These are phyloP conservation scores for Drosophila sechellia DNA, from an alignment of 1,140 invertebrate genomes.

Conservation along the genomic window DNA sequence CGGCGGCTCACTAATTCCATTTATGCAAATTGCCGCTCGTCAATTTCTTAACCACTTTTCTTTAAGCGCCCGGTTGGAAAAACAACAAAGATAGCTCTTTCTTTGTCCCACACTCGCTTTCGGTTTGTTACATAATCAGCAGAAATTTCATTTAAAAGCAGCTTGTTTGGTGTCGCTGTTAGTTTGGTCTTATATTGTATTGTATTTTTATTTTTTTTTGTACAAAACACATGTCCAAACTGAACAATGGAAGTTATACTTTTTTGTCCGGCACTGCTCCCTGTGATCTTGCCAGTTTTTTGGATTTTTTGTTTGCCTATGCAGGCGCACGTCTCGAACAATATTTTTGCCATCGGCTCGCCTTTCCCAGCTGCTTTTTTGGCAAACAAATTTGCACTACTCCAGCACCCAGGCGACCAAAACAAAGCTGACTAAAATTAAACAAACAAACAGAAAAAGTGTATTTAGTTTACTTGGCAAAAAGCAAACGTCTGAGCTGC, in stretches of 20 bases:
- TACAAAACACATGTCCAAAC: constrained; percentile 65
- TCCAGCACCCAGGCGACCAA: constrained; percentile 20
- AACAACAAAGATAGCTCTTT: constrained; percentile 38
- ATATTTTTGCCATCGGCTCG: constrained; percentile 50
- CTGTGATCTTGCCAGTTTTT: constrained; percentile 42
- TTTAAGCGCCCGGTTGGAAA: constrained; percentile 20
- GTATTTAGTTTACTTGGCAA: constrained; percentile 35
- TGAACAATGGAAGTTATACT: constrained; percentile 47
- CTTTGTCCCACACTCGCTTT: constrained; percentile 19
- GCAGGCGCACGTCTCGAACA: constrained; percentile 67
- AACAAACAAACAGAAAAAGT: constrained; percentile 41
- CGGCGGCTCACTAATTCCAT: constrained; percentile 47
- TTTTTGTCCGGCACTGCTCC: constrained; percentile 51
- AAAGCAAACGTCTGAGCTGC: constrained; percentile 27
- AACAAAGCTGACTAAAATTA: constrained; percentile 35
- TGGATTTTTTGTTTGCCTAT: constrained; percentile 50
- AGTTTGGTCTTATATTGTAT: constrained; percentile 4
- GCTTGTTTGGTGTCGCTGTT: constrained; percentile 35
- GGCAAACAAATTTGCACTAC: constrained; percentile 59
- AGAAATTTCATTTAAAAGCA: constrained; percentile 49
- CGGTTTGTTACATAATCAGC: constrained; percentile 60
- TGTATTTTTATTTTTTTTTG: constrained; percentile 21
- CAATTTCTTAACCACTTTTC: constrained; percentile 75
- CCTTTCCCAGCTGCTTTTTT: constrained; percentile 50
- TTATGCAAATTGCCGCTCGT: constrained; percentile 44